Conservation (phyloP, 2,113 vertebrate genomes). For the Sylvicapra grimmia region DNA sequence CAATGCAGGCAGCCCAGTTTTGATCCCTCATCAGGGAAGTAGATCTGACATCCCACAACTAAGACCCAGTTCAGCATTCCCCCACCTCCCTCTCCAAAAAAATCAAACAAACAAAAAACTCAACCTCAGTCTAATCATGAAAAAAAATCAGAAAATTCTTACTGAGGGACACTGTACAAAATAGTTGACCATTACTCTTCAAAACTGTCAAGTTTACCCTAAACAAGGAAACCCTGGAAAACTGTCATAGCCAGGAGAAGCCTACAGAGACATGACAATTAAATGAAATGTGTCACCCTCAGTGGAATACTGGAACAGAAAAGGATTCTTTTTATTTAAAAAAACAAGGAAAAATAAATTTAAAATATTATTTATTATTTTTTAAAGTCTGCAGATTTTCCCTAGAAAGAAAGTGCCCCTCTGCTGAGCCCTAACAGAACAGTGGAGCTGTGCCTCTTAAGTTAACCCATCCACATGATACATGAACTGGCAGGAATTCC, state of each 20-base stretch:
- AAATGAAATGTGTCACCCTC: not conserved
- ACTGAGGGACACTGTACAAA: not conserved
- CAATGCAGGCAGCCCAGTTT: not conserved
- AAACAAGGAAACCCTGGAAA: not conserved
- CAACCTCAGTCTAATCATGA: not conserved
- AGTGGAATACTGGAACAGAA: not conserved
- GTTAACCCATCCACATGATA: not conserved
- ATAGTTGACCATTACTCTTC: not conserved
- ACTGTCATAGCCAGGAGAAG: not conserved
- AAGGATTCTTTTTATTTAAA: not conserved
- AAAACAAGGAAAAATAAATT: not conserved
- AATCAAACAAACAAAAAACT: not conserved
- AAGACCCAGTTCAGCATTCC: accelerated
- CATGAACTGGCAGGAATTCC: accelerated
- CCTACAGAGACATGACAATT: no score
- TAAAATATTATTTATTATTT: not conserved
- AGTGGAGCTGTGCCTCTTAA: not conserved
- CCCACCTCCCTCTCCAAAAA: accelerated
- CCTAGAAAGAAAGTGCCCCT: no score
- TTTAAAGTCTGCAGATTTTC: not conserved
- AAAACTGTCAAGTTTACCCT: not conserved
- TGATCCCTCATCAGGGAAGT: not conserved
- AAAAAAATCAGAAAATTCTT: not conserved
- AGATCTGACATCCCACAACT: not conserved
- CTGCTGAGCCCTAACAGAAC: not conserved